These are phyloP conservation scores for Hydra vulgaris DNA, from an alignment of 30 jellyfish, hydroid and myxozoan genomes.

Conservation along the genomic window DNA sequence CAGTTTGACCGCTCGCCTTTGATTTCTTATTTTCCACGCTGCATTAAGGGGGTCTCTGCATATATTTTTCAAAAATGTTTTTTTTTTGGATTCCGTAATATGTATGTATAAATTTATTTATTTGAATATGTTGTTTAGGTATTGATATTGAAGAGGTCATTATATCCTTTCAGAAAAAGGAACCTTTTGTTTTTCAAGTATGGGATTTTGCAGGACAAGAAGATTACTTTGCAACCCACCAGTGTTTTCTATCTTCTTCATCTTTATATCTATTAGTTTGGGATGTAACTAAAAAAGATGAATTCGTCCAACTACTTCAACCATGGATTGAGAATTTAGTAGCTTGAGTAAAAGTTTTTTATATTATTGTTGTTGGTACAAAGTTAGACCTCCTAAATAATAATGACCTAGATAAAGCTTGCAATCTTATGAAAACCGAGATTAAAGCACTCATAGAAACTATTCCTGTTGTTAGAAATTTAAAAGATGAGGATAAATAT, in stretches of 20 bases:
- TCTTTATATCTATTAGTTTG: conserved; percentile 68
- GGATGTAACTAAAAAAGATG: conserved; percentile 49
- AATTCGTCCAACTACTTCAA: conserved; percentile 41
- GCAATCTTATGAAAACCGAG: conserved; percentile 16
- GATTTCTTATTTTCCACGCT: no score
- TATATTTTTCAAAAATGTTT: no score
- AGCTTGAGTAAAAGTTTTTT: conserved; percentile 53
- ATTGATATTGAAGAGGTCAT: conserved; percentile 36
- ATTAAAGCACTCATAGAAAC: not conserved
- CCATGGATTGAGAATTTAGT: conserved; percentile 84
- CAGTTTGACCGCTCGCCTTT: no score
- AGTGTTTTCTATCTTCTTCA: conserved; percentile 69
- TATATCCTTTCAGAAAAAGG: not conserved
- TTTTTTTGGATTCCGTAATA: no score
- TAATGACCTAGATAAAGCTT: conserved; percentile 2
- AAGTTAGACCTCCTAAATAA: conserved; percentile 41
- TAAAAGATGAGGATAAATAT: not conserved
- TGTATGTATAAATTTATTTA: no score
- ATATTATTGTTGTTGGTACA: conserved; percentile 76
- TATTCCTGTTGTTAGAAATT: not conserved
- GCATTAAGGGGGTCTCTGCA: no score
- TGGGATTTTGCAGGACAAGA: conserved; percentile 99
- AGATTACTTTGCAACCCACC: conserved; percentile 91
- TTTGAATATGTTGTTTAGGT: no score
- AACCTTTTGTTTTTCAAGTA: conserved; percentile 47